A percentile compares a stretch with the other conserved stretches of the same genome.
Conservation (phyloP, 2,797 vertebrate species). For the Hoplostethus mediterraneus region DNA sequence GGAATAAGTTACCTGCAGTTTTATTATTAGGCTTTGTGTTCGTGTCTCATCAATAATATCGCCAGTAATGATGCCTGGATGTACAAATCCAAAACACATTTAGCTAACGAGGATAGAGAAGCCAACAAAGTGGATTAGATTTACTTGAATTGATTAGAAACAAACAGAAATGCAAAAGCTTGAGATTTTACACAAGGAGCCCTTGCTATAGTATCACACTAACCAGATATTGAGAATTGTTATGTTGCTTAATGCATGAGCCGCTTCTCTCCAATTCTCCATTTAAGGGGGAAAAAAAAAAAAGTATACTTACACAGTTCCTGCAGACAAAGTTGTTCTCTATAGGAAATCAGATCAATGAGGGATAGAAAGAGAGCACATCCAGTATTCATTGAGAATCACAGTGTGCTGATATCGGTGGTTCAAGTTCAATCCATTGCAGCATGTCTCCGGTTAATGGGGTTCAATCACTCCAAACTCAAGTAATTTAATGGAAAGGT, state of each 20-base stretch:
- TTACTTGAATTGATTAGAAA: background rate
- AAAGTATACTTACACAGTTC: conserved; percentile 1
- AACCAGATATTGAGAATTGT: no score
- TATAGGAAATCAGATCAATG: conserved; percentile 73
- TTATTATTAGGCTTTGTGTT: conserved; percentile 43
- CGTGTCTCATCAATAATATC: conserved; percentile 31
- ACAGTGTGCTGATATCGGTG: conserved; percentile 48
- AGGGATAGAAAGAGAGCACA: conserved; percentile 64
- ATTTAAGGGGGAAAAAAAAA: conserved; percentile 5
- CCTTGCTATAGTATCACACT: no score
- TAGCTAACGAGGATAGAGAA: conserved; percentile 19
- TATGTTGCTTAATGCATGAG: background rate
- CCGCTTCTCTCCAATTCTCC: background rate
- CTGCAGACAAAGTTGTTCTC: conserved; percentile 19
- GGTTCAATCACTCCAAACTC: conserved; percentile 79
- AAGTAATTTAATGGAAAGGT: conserved; percentile 80
- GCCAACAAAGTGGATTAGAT: background rate
- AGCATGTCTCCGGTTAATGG: conserved; percentile 82
- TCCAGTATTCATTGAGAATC: conserved; percentile 53
- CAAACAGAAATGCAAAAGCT: conserved; percentile 5
- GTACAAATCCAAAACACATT: conserved; percentile 10
- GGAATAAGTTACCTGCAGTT: conserved; percentile 20
- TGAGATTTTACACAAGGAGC: background rate
- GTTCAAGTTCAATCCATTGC: conserved; percentile 82
- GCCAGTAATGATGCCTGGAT: conserved; percentile 5